Evolutionary conservation across 2,888 invertebrate species (phyloP), one percentile per base, ranked within the genome.

Genomic region (Drosophila gaucha): DNA sequence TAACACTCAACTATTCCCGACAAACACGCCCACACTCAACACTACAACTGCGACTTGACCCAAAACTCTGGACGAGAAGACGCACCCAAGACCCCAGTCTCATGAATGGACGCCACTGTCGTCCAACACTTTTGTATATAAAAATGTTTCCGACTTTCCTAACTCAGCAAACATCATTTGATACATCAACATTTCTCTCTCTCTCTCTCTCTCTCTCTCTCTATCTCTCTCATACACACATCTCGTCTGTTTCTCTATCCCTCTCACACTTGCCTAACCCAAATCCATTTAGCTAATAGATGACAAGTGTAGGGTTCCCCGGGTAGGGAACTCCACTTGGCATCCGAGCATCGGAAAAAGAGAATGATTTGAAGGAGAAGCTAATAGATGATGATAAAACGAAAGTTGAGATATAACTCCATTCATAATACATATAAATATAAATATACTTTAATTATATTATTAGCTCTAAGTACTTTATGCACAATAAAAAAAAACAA

Each of bases 401-500:
- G 55, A 67, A 67, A 70, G 65, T 60, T 70, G 62, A 67, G 36
- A 68, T 43, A 58, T 59, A 51, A 65, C 86, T 64, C 82, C 87
- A 78, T 84, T 78, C 86, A 87, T 87, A 78, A 86, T 67, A 64
- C 64, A 85, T 71, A 82, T 73, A 64, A 67, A 75, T 67, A 66
- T 82, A 68, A 76, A 80, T 76, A 76, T 76, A 76, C 69, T 77
- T 79, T 84, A 90, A 84, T 89, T 90, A 83, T 90, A 82, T 79
- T 88, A 82, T 75, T 89, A 89, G 82, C 54, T 55, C 56, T 90
- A 90, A 90, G 90, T 90, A 87, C 78, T 80, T 80, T 89, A 90
- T 90, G 91, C 89, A 83, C 86, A 91, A 90, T 88, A 89, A 90
- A 89, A 89, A 49, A 90, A 90, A 91, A 90, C 80, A 89, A 91